phyloP scores from a whole-genome alignment of 1,140 invertebrate species.

The Ostrea edulis region DNA sequence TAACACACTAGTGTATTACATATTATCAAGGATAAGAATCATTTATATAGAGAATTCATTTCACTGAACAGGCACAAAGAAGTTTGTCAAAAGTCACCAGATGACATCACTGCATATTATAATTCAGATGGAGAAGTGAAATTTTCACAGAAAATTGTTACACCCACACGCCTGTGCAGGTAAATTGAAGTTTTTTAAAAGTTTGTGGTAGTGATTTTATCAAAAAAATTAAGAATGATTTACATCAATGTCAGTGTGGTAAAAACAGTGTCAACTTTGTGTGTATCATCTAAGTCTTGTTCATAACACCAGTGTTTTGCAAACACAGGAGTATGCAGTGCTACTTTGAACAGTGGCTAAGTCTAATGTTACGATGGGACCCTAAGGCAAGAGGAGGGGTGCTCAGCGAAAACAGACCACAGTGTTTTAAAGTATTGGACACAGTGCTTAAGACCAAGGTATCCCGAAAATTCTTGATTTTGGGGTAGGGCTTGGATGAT shows the following conservation, averaged over 20 bases:
- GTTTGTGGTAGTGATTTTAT: neutral
- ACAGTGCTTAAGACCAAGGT: slow-evolving; percentile 81
- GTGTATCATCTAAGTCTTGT: too few species aligned
- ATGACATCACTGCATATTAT: slow-evolving; percentile 84
- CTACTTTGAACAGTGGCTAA: slow-evolving; percentile 86
- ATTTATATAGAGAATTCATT: too few species aligned
- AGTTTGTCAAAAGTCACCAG: slow-evolving; percentile 84
- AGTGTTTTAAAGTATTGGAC: slow-evolving; percentile 80
- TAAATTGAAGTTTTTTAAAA: slow-evolving; percentile 49
- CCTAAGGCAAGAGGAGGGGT: slow-evolving; percentile 83
- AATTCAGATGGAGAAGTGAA: slow-evolving; percentile 78
- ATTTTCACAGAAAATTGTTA: slow-evolving; percentile 81
- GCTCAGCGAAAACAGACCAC: slow-evolving; percentile 65
- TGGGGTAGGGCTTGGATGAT: too few species aligned
- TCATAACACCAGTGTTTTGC: too few species aligned
- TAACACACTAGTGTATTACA: too few species aligned
- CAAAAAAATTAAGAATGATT: too few species aligned
- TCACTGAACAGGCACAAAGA: slow-evolving; percentile 81
- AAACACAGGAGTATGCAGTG: slow-evolving; percentile 77
- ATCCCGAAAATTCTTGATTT: too few species aligned
- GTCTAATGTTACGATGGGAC: slow-evolving; percentile 86
- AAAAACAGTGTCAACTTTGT: too few species aligned
- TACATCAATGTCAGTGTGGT: too few species aligned
- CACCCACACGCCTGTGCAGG: slow-evolving; percentile 83
- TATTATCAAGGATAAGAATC: too few species aligned